A percentile compares a stretch with the other conserved stretches of the same genome.
Evolutionary conservation across 2,888 invertebrate species (phyloP).

Genomic region (Subacronicta megacephala): DNA sequence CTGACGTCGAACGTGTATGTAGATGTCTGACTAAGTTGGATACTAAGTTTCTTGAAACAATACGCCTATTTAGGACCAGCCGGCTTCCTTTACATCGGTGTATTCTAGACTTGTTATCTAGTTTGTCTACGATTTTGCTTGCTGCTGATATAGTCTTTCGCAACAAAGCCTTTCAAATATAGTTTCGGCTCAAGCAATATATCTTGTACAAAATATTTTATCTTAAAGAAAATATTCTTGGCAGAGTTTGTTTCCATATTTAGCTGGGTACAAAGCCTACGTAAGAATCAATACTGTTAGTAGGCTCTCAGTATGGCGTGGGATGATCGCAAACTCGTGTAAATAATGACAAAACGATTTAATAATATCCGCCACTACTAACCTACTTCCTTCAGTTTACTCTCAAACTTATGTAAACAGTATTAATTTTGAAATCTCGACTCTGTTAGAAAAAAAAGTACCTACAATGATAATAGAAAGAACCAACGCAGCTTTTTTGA

Average conservation of each 20-base stretch:
- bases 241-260: not conserved
- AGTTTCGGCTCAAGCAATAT: too few relatives aligned
- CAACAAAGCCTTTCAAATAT: too few relatives aligned
- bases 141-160: too few relatives aligned
- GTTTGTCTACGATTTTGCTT: too few relatives aligned
- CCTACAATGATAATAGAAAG: not conserved
- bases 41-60: constrained; percentile 12
- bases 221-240: not conserved
- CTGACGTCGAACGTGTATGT: constrained; percentile 20
- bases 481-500: too few relatives aligned
- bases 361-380: constrained; percentile 19
- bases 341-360: constrained; percentile 16
- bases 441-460: not conserved
- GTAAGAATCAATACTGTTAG: constrained; percentile 1
- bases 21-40: constrained; percentile 2
- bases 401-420: constrained; percentile 2
- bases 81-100: constrained; percentile 4
- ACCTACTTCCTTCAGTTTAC: constrained; percentile 9
- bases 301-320: constrained; percentile 20
- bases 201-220: too few relatives aligned
- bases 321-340: constrained; percentile 14
- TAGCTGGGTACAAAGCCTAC: not conserved
- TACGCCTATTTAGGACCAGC: constrained; percentile 2
- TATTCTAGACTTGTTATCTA: constrained; percentile 21
- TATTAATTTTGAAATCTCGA: not conserved